phyloP scores from a whole-genome alignment of 2,113 vertebrate genomes.

The Ploceus nigricollis region DNA sequence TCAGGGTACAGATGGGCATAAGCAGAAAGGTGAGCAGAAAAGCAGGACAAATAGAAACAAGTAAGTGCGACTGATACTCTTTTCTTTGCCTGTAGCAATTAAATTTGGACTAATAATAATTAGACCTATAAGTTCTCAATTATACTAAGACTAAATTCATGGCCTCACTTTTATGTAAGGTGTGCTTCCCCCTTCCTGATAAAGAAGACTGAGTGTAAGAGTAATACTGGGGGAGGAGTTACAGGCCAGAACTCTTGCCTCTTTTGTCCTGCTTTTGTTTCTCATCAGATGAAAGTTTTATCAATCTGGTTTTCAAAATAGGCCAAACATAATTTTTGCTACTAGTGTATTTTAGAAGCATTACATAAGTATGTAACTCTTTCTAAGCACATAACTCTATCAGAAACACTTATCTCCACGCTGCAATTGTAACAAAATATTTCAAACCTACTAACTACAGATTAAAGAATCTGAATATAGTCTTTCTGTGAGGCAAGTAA shows the following conservation, averaged over 20 bases:
- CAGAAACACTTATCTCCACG: not conserved
- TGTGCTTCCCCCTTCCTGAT: not conserved
- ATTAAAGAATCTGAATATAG: not conserved
- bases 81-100: not conserved
- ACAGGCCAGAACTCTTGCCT: not conserved
- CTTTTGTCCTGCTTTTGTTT: not conserved
- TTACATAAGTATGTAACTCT: not conserved
- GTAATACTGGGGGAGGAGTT: not conserved
- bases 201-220: not conserved
- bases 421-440: not conserved
- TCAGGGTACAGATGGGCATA: not conserved
- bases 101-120: not conserved
- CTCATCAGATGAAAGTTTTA: not conserved
- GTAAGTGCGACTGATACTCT: not conserved
- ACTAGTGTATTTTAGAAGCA: not conserved
- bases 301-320: not conserved
- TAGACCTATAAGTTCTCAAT: not conserved
- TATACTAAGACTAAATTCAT: not conserved
- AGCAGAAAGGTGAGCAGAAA: not conserved
- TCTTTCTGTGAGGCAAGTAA: not conserved
- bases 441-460: not conserved
- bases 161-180: not conserved
- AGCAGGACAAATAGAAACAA: not conserved
- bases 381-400: not conserved
- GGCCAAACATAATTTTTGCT: not conserved